Conservation (phyloP, 1,140 invertebrate species). For the Pentalonia nigronervosa region DNA sequence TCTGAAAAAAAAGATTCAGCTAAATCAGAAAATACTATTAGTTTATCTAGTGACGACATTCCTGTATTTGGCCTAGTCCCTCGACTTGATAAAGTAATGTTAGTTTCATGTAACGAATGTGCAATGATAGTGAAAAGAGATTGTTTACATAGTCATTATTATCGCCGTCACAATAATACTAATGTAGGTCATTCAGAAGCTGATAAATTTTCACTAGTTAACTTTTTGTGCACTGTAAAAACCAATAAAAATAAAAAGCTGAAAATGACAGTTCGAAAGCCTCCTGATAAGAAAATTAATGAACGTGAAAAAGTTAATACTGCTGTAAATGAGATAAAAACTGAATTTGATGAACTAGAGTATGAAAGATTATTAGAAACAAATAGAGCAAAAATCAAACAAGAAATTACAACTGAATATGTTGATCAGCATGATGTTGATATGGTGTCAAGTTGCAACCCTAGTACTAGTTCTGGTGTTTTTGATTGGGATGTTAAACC, state of each 20-base stretch:
- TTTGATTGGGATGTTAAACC: slow-evolving; percentile 22
- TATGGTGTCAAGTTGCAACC: background rate
- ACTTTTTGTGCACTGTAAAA: slow-evolving; percentile 15
- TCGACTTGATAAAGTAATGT: slow-evolving; percentile 44
- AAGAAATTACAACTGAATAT: slow-evolving; percentile 19
- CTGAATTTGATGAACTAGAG: slow-evolving; percentile 9
- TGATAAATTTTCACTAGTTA: slow-evolving; percentile 43
- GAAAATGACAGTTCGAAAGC: slow-evolving; percentile 24
- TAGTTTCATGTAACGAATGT: slow-evolving; percentile 48
- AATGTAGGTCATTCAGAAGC: background rate
- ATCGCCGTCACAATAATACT: slow-evolving; percentile 20
- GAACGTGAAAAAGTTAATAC: background rate
- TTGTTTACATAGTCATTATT: slow-evolving; percentile 38
- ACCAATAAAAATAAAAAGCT: slow-evolving; percentile 38
- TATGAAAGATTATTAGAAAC: background rate
- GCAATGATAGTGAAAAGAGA: slow-evolving; percentile 50
- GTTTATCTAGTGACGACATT: slow-evolving; percentile 29
- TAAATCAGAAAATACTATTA: slow-evolving; percentile 31
- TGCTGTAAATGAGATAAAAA: slow-evolving; percentile 38
- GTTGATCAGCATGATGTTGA: background rate
- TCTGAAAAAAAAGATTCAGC: slow-evolving; percentile 29
- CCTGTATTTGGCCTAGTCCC: slow-evolving; percentile 37
- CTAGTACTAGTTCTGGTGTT: background rate
- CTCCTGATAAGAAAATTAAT: background rate
- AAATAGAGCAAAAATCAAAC: background rate